Evolutionary conservation across 2,888 invertebrate species (phyloP).

Genomic region (Cheilosia urbana): DNA sequence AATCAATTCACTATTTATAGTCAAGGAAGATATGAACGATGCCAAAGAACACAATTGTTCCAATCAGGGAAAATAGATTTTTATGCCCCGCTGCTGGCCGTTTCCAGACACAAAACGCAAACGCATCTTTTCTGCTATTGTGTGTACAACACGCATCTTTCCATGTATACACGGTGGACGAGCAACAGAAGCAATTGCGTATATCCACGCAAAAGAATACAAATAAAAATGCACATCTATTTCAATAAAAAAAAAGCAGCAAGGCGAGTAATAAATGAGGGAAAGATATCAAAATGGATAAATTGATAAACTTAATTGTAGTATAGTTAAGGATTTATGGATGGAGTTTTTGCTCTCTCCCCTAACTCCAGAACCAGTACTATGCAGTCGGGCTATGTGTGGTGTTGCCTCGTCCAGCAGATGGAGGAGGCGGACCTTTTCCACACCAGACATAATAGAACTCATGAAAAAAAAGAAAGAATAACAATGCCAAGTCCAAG

Average conservation of each 20-base stretch:
- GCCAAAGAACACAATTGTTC: conserved; percentile 67
- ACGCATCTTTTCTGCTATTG: conserved; percentile 41
- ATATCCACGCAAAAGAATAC: conserved; percentile 37
- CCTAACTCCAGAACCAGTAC: neutral
- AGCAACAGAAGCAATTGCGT: conserved; percentile 52
- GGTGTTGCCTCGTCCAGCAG: conserved; percentile 14
- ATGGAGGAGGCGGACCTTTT: conserved; percentile 64
- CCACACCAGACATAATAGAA: conserved; percentile 72
- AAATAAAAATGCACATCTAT: conserved; percentile 66
- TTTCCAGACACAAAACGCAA: conserved; percentile 28
- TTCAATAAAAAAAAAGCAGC: conserved; percentile 54
- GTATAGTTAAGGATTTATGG: conserved; percentile 75
- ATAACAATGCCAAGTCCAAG: conserved; percentile 33
- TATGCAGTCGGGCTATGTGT: neutral
- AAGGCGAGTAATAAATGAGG: conserved; percentile 73
- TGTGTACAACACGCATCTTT: conserved; percentile 47
- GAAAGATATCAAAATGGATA: conserved; percentile 75
- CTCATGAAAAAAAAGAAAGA: conserved; percentile 16
- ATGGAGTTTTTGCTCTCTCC: conserved; percentile 60
- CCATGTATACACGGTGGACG: conserved; percentile 29
- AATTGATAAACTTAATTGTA: conserved; percentile 76
- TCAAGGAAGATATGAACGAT: conserved; percentile 72
- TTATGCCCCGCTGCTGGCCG: conserved; percentile 3
- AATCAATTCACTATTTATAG: conserved; percentile 62
- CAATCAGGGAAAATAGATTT: conserved; percentile 60